Base-by-base conservation (phyloP, 2,888 invertebrate genomes). In the Blomia tropicalis region DNA sequence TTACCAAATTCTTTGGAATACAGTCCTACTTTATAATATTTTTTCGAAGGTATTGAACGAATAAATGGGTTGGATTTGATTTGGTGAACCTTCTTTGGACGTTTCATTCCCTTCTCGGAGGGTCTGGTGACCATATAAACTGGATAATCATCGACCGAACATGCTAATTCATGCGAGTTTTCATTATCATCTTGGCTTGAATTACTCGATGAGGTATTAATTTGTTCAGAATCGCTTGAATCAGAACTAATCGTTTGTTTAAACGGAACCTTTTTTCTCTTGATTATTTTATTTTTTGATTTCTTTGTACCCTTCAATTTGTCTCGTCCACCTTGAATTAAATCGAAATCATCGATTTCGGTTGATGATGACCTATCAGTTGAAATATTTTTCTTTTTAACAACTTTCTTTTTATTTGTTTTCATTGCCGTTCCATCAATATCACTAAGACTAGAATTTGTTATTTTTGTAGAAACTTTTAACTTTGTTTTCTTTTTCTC, bases 101-200 rank as follows among this genome's bases (percentile, higher is more conserved):
- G 1, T 58, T 30, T 23, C 14, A 3, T 43, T 2, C 43, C 44
- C 31, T 62, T 62, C 7, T 47, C 19, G 1, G 62, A 56, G 1
- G 62, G 62, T 7, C 36, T 32, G 11, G 62, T 62, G n/a, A 62
- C 62, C 62, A 62, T 30, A 62, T 44, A 62, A 7, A 62, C 29
- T 17, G 62, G 62, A 17, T 43, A 27, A 25, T 62, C 58, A 7
- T 47, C 27, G 1, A 56, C 36, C 22, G 51, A 47, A 25, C 5
- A 19, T 14, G 51, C 11, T 11, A 22, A 11, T 11, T 7, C 17
- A n/a, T n/a, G n/a, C 7, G 7, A 7, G 51, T 27, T 47, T 27
- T 56, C 56, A 23, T 36, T 22, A 3, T 56, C 56, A 19, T 56
- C 56, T 3, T 56, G 32, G 19, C 56, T 56, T 2, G 31, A 56